Evolutionary conservation across 2,113 vertebrate genomes (phyloP), one percentile per base, ranked within the genome.

Genomic region (Loxodonta africana): DNA sequence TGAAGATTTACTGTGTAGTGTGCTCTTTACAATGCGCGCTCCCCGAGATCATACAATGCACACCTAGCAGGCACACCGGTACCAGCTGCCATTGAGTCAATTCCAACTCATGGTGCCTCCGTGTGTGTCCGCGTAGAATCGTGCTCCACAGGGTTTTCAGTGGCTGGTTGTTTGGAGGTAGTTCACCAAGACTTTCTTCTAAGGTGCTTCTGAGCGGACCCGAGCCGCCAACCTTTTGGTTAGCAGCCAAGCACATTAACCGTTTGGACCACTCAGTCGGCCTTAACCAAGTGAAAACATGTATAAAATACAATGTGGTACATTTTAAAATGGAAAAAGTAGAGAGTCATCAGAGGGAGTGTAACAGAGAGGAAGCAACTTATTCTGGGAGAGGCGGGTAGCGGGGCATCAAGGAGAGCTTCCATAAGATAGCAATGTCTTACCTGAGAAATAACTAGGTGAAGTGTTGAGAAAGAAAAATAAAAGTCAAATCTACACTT

Each of bases 281-380:
- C 20, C 33, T 82, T 44, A 88, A 83, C 44, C 44, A 94, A 88
- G 46, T 85, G 46, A 93, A 46, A 37, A 67, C 23, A 91, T 51
- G 77, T 87, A n/a, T 8, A 71, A 81, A 91, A 76, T 33, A 25
- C 41, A 87, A 21, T 28, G 26, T 71, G 44, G 20, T 44, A 44
- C 81, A 88, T 76, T 63, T 26, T 65, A 18, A 60, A 48, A 21
- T 87, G 76, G 6, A 80, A 90, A 88, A 96, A 81, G 18, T 71
- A 51, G 33, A 30, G 28, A 80, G 3, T 20, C 83, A 48, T 17
- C 48, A 17, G 33, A 94, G 76, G 88, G 5, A 65, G 3, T 48
- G 5, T 73, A 67, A 62, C 33, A 94, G 18, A n/a, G 21, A 93
- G 80, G 76, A 85, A 77, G 11, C 17, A 87, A 48, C 4, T 7